These are phyloP conservation scores for Drosophila monieri DNA, from an alignment of 2,888 invertebrate species.

Conservation along the genomic window DNA sequence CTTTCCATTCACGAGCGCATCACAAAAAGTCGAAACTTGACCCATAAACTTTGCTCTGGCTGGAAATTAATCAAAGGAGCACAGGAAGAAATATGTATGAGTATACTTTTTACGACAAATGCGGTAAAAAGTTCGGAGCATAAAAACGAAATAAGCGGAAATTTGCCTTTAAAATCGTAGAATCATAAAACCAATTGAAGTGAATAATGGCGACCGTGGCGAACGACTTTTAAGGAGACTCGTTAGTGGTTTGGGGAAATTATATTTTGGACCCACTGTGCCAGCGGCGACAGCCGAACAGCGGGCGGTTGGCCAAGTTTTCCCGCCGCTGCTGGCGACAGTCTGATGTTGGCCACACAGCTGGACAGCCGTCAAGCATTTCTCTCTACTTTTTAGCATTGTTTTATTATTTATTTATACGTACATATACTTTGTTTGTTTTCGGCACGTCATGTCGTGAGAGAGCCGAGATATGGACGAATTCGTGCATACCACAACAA, in stretches of 20 bases:
- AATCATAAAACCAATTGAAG: constrained; percentile 32
- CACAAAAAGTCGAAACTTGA: constrained; percentile 40
- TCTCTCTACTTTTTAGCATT: constrained; percentile 27
- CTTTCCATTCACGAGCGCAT: constrained; percentile 3
- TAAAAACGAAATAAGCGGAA: constrained; percentile 28
- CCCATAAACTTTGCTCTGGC: constrained; percentile 38
- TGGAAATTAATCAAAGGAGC: constrained; percentile 41
- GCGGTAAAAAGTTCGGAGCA: constrained; percentile 31
- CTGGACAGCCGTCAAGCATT: constrained; percentile 67
- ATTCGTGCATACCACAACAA: constrained; percentile 52
- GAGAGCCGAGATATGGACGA: constrained; percentile 54
- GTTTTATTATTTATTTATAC: constrained; percentile 16
- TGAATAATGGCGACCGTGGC: neutral
- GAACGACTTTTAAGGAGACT: neutral
- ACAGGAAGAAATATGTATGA: constrained; percentile 15
- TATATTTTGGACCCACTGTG: constrained; percentile 67
- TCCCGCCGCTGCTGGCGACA: constrained; percentile 60
- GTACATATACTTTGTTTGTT: constrained; percentile 5
- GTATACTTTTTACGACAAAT: constrained; percentile 27
- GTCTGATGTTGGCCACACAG: constrained; percentile 71
- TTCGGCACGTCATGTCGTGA: constrained; percentile 13
- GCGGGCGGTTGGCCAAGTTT: constrained; percentile 51
- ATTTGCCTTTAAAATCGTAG: constrained; percentile 23
- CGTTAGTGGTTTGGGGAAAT: constrained; percentile 23
- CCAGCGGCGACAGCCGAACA: constrained; percentile 53